Conservation (phyloP, 2,888 invertebrate genomes). For the Cheilosia grossa region DNA sequence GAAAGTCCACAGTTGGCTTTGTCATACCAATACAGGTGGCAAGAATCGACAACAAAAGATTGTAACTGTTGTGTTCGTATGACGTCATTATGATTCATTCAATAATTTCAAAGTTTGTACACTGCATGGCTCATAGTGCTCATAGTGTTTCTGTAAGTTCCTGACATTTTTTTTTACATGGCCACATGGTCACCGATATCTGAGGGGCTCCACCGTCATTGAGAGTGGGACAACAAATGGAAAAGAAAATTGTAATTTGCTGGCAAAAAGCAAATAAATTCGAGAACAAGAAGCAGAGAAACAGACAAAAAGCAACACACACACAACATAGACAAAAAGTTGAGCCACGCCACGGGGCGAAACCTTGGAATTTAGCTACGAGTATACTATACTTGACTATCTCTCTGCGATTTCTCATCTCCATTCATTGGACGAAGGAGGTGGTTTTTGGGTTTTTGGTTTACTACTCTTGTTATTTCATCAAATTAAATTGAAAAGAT, state of each 20-base stretch:
- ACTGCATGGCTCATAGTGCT: neutral
- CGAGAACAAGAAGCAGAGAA: conserved; percentile 21
- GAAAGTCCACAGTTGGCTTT: conserved; percentile 48
- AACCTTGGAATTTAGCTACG: conserved; percentile 41
- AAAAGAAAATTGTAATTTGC: conserved; percentile 49
- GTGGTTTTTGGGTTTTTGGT: conserved; percentile 16
- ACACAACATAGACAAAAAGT: conserved; percentile 5
- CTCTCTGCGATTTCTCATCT: conserved; percentile 29
- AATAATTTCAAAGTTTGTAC: conserved; percentile 26
- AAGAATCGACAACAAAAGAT: conserved; percentile 48
- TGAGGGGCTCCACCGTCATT: conserved; percentile 18
- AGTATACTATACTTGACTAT: conserved; percentile 25
- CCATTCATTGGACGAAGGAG: conserved; percentile 38
- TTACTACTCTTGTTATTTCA: conserved; percentile 33
- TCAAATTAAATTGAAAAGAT: conserved; percentile 50
- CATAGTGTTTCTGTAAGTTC: conserved; percentile 14
- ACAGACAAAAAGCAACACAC: conserved; percentile 17
- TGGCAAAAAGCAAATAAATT: conserved; percentile 50
- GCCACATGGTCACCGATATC: conserved; percentile 37
- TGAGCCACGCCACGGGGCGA: conserved; percentile 19
- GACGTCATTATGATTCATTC: conserved; percentile 66
- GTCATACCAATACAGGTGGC: conserved; percentile 19
- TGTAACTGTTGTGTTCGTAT: conserved; percentile 43
- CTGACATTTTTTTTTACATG: conserved; percentile 26
- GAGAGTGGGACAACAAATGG: conserved; percentile 24